Conservation (phyloP, 1,140 invertebrate species). For the Panagrolaimus sp. region DNA sequence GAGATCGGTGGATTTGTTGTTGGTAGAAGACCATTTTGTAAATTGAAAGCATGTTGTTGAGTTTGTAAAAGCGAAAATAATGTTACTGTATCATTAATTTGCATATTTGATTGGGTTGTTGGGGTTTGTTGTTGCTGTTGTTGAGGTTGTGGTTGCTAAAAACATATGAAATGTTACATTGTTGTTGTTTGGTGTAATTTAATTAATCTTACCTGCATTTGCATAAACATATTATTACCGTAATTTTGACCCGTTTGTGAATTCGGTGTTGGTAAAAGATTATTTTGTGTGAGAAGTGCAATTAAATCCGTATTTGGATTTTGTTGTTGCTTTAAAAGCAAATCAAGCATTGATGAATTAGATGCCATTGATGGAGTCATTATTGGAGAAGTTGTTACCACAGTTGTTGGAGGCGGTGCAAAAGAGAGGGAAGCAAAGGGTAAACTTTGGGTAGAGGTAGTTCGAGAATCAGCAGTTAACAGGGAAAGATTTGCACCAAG, state of each 20-base stretch:
- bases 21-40: constrained; percentile 9
- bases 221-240: constrained; percentile 14
- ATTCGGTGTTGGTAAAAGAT: constrained; percentile 6
- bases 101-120: not conserved
- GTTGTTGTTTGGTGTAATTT: not conserved
- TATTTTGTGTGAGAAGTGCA: constrained; percentile 20
- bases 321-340: not conserved
- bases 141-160: not conserved
- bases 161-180: not conserved
- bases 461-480: constrained; percentile 20
- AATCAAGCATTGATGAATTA: not conserved
- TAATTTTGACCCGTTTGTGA: constrained; percentile 12
- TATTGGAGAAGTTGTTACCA: not conserved
- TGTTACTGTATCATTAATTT: constrained; percentile 5
- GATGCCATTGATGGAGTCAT: not conserved
- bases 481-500: constrained; percentile 11
- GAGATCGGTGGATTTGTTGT: constrained; percentile 12
- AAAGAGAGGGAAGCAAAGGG: not conserved
- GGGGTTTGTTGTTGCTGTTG: constrained; percentile 17
- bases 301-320: not conserved
- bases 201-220: constrained; percentile 20
- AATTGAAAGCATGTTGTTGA: constrained; percentile 12
- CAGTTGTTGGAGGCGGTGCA: not conserved
- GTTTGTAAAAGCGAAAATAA: constrained; percentile 11
- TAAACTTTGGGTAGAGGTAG: constrained; percentile 10